phyloP scores from a whole-genome alignment of 2,888 invertebrate genomes.

The Euclidia mi region DNA sequence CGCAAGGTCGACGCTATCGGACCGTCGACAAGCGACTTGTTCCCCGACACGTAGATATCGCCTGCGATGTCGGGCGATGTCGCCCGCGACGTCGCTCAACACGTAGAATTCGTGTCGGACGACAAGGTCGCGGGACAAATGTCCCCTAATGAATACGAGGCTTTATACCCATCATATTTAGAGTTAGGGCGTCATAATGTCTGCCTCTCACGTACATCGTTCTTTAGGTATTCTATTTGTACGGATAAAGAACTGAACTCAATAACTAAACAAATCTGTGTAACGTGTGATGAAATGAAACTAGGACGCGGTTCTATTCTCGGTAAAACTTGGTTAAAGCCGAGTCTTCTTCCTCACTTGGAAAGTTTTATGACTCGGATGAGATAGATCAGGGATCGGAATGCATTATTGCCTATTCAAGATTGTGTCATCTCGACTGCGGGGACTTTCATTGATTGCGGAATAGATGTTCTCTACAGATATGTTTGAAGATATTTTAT shows the following conservation, averaged over 20 bases:
- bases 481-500: neutral
- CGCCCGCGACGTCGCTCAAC: no score
- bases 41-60: no score
- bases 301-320: constrained; percentile 60
- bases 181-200: no score
- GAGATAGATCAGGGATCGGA: constrained; percentile 80
- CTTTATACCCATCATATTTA: no score
- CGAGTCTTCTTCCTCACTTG: constrained; percentile 69
- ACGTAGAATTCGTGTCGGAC: no score
- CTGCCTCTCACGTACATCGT: neutral
- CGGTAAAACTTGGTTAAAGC: constrained; percentile 74
- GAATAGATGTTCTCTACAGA: constrained; percentile 16
- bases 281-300: constrained; percentile 59
- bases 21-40: no score
- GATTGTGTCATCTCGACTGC: constrained; percentile 72
- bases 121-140: no score
- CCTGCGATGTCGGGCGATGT: no score
- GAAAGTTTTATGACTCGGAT: constrained; percentile 83
- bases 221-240: neutral
- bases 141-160: no score
- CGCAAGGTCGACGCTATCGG: no score
- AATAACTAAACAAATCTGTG: constrained; percentile 42
- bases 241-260: neutral
- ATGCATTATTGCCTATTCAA: constrained; percentile 83
- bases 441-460: constrained; percentile 27